Evolutionary conservation across 2,113 vertebrate genomes (phyloP).

Genomic region (Campylomormyrus tamandua): DNA sequence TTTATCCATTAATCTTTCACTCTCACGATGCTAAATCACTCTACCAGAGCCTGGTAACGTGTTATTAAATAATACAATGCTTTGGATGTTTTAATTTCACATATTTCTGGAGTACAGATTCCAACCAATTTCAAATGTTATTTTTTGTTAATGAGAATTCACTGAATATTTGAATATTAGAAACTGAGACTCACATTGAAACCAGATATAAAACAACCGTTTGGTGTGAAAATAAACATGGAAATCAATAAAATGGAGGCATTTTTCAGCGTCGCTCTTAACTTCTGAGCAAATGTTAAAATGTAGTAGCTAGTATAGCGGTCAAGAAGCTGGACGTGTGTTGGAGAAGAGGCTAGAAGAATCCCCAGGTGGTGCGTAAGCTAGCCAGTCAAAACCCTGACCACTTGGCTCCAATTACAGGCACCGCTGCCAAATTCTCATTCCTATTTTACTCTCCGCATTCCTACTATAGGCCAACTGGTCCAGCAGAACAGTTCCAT

Average conservation of each 20-base stretch:
- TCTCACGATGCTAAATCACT: background rate
- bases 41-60: background rate
- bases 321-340: background rate
- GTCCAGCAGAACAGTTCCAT: background rate
- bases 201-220: background rate
- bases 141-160: background rate
- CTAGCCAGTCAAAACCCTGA: background rate
- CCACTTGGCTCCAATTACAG: background rate
- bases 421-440: background rate
- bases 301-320: background rate
- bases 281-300: background rate
- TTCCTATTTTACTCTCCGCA: background rate
- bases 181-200: background rate
- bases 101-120: background rate
- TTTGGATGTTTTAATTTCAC: background rate
- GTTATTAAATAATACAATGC: background rate
- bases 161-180: background rate
- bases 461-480: background rate
- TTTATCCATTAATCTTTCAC: background rate
- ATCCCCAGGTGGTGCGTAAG: background rate
- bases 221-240: background rate
- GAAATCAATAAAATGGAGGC: background rate
- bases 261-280: background rate
- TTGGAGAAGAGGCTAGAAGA: background rate
- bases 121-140: background rate